Base-by-base conservation (phyloP, 2,888 invertebrate genomes). In the Cyclophora albipunctata region DNA sequence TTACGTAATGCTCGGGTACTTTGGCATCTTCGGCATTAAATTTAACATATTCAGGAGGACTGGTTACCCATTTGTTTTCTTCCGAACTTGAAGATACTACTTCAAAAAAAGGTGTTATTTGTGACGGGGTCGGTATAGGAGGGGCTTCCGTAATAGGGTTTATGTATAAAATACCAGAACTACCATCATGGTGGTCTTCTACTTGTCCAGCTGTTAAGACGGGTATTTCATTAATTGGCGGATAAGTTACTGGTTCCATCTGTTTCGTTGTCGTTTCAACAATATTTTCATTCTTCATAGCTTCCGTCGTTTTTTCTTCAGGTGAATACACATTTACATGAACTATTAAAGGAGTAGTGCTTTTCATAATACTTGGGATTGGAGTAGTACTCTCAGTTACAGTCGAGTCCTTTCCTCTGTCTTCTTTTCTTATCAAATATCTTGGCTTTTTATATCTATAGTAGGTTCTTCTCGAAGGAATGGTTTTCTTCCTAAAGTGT, bases 301-400 rank as follows among this genome's bases (percentile, higher is more conserved):
- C 56, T 45, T 57, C 57, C 20, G 52, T 56, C 33, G 52, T 56
- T 50, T 66, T 65, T 52, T 72, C 58, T 42, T 69, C 61, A 45
- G 70, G 53, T 48, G 90, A 91, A 64, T 90, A 92, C 5, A 93
- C 75, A 75, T 93, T 92, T n/a, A 93, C 75, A 53, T 92, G 92
- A 3, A 93, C 87, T 61, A 92, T 83, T 83, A 92, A 91, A 65
- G 92, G 91, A 42, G 90, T 87, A 62, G 57, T 37, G 5, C 37
- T 37, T 4, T 60, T 57, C 7, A 63, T 62, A 2, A 60, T 51
- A 49, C 64, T 58, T 48, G 56, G 40, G 5, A 51, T 37, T 56
- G 50, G 56, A 6, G 50, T 60, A 1, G 48, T 48, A n/a, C 54
- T 45, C 45, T 58, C 53, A 20, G 7, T 43, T 5, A 51, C n/a